These are phyloP conservation scores for Sebastes trivittatus DNA, from an alignment of 2,797 vertebrate species.

Conservation along the genomic window DNA sequence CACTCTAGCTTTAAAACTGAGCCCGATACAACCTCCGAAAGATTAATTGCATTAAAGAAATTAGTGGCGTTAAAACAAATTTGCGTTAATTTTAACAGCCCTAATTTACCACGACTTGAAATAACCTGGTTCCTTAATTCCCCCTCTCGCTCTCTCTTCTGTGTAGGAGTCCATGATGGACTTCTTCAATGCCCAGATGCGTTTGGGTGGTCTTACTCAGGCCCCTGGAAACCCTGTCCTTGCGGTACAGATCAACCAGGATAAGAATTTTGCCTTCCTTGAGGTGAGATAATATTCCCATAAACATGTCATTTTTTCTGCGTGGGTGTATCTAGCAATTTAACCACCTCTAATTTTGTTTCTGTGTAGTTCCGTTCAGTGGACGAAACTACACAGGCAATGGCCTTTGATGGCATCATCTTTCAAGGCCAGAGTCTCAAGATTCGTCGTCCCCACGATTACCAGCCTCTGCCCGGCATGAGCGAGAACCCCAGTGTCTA, in stretches of 20 bases:
- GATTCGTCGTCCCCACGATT: slow-evolving; percentile 93
- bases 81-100: too few species aligned
- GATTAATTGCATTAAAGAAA: too few species aligned
- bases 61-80: too few species aligned
- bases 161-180: slow-evolving; percentile 96
- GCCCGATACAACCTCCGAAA: too few species aligned
- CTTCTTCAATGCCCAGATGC: slow-evolving; percentile 97
- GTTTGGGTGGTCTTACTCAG: slow-evolving; percentile 92
- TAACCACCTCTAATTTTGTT: neutral
- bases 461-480: slow-evolving; percentile 94
- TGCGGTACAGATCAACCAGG: slow-evolving; percentile 96
- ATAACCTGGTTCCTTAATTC: neutral
- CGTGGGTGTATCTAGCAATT: neutral
- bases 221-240: slow-evolving; percentile 94
- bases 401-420: slow-evolving; percentile 96
- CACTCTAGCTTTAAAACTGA: too few species aligned
- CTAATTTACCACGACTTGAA: neutral
- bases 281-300: slow-evolving; percentile 79
- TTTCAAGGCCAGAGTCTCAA: slow-evolving; percentile 96
- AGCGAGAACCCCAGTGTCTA: slow-evolving; percentile 95
- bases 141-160: neutral
- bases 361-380: slow-evolving; percentile 90
- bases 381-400: slow-evolving; percentile 94
- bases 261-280: slow-evolving; percentile 96
- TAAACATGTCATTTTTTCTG: neutral